Conservation (phyloP, 2,113 vertebrate species). For the Fukomys damarensis region DNA sequence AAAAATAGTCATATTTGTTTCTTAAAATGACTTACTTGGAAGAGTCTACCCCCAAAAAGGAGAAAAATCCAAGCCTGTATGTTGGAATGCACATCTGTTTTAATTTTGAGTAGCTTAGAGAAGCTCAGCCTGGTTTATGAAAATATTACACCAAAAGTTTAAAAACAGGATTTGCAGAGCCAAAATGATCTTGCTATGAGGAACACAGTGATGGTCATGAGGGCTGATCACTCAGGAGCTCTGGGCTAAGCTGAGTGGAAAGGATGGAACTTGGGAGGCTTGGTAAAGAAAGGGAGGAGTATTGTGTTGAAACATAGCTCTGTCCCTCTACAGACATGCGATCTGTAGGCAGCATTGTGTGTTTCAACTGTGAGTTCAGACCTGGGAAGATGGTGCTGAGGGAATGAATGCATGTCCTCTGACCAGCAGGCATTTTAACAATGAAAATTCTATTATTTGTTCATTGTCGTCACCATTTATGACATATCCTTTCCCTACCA, state of each 20-base stretch:
- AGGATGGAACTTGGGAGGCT: neutral
- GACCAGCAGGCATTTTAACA: neutral
- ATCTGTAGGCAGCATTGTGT: neutral
- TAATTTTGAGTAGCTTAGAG: neutral
- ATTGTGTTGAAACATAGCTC: neutral
- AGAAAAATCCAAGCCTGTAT: neutral
- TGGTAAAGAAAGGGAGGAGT: neutral
- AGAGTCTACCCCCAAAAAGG: neutral
- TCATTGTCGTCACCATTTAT: neutral
- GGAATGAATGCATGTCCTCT: neutral
- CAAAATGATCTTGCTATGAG: neutral
- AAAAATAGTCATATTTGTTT: neutral
- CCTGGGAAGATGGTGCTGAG: neutral
- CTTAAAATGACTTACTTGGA: constrained; percentile 28
- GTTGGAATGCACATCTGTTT: neutral
- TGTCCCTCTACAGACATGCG: neutral
- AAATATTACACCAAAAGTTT: neutral
- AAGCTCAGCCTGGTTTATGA: neutral
- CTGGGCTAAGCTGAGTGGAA: neutral
- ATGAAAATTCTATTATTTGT: neutral
- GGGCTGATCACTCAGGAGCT: neutral
- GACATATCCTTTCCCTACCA: neutral
- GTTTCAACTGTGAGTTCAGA: neutral
- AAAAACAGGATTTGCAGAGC: neutral
- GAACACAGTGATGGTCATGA: neutral